Base-by-base conservation (phyloP, 2,888 invertebrate species). In the Erebia epiphron region DNA sequence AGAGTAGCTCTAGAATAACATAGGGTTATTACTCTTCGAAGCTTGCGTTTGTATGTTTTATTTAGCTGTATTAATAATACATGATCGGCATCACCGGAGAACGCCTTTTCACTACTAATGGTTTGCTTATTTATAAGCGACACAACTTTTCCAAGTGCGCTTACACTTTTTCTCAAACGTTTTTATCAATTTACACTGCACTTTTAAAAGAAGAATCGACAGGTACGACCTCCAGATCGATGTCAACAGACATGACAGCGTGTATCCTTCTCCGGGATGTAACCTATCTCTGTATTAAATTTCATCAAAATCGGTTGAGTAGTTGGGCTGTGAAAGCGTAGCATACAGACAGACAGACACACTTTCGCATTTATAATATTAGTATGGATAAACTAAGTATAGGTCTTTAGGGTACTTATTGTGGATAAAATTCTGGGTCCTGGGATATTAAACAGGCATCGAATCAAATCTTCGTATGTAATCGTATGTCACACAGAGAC, bases 391-490 rank as follows among this genome's bases (percentile, higher is more conserved):
- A 35, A 35, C 35, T 35, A n/a, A n/a, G n/a, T n/a, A 7, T 35
- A 35, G 7, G 35, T 35, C 35, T 82, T 79, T 71, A 76, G 75
- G 68, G 60, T 43, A 73, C 73, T n/a, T 50, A 16, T 18, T 63
- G 77, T 72, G 77, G 80, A 77, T 79, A 77, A 75, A 77, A 76
- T 81, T 79, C 82, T 80, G 77, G 88, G 86, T 81, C 79, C 82
- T 80, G 77, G 88, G 86, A 86, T 68, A 63, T 60, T 62, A 14
- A 14, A 57, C 62, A 68, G 18, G 65, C 52, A 16, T 52, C 52
- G 16, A 52, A n/a, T 52, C n/a, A 52, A 52, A 52, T 9, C 35
- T 35, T 35, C 35, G 35, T 35, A 35, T 35, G 7, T 35, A 35
- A 7, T 35, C 35, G 35, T 35, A 35, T 26, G 35, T 35, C 35